A percentile compares a stretch with the other conserved stretches of the same genome.
Evolutionary conservation across 2,797 vertebrate genomes (phyloP).

Genomic region (Melanotaenia boesemani): DNA sequence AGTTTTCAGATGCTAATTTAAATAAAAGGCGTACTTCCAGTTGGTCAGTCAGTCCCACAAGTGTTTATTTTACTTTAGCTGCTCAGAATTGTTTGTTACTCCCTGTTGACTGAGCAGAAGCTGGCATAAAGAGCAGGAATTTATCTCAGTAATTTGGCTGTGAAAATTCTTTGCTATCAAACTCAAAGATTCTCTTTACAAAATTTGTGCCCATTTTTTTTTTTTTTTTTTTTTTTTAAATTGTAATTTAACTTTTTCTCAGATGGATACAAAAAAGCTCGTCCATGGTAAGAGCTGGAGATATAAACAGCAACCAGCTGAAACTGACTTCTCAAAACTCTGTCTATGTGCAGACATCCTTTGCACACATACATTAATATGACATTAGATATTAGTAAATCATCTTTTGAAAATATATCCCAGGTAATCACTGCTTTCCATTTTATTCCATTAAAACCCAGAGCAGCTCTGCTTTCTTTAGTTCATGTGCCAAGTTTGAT

Average conservation of each 20-base stretch:
- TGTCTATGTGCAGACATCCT: background rate
- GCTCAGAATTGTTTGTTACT: background rate
- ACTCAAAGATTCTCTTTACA: background rate
- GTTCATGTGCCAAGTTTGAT: conserved; percentile 8
- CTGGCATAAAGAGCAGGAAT: conserved; percentile 1
- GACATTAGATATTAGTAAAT: background rate
- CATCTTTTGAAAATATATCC: background rate
- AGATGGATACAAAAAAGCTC: background rate
- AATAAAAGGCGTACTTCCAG: background rate
- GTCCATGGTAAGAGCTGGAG: background rate
- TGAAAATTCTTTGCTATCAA: background rate
- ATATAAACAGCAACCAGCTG: background rate
- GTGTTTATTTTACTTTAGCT: background rate
- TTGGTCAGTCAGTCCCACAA: background rate
- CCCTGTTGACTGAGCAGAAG: conserved; percentile 8
- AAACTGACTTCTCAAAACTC: background rate
- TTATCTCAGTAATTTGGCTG: background rate
- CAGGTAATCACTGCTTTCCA: conserved; percentile 2
- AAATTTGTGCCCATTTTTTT: background rate
- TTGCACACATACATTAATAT: background rate
- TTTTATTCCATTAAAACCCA: background rate
- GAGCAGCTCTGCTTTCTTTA: conserved; percentile 12
- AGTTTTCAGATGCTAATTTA: conserved; percentile 1
- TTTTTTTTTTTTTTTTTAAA: background rate
- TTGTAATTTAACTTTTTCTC: background rate